Percentiles rank a stretch among this genome's conserved stretches.
Evolutionary conservation across 2,888 invertebrate species (phyloP).

Genomic region (Criorhina ranunculi): DNA sequence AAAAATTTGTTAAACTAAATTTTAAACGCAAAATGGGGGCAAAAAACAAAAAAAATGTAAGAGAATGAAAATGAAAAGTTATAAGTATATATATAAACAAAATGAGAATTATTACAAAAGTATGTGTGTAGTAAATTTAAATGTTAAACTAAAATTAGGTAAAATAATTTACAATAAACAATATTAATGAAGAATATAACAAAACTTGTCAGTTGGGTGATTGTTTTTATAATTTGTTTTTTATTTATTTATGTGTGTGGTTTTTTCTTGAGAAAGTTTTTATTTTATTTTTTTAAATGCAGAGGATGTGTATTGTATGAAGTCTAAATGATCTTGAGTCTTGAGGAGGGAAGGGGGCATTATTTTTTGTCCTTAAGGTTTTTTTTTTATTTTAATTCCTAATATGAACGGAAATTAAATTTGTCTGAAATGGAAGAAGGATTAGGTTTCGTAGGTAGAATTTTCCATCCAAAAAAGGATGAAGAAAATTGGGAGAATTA

Average conservation of each 20-base stretch:
- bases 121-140: neutral
- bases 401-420: constrained; percentile 53
- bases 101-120: constrained; percentile 12
- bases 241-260: neutral
- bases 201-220: neutral
- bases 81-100: constrained; percentile 5
- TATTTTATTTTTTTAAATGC: constrained; percentile 23
- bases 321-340: constrained; percentile 23
- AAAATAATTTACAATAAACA: constrained; percentile 41
- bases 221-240: constrained; percentile 2
- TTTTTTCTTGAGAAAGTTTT: neutral
- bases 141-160: constrained; percentile 6
- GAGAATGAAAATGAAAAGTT: neutral
- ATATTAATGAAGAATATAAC: constrained; percentile 14
- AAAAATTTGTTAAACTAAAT: constrained; percentile 29
- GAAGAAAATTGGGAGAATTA: neutral
- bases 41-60: too few relatives aligned
- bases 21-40: constrained; percentile 7
- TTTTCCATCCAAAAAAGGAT: neutral
- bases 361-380: neutral
- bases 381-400: neutral
- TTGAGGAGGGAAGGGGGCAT: constrained; percentile 10
- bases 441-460: neutral
- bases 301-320: neutral
- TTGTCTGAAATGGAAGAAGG: constrained; percentile 59